A percentile compares a stretch with the other conserved stretches of the same genome.
Evolutionary conservation across 2,888 invertebrate species (phyloP).

Genomic region (Flexamia atlantica): DNA sequence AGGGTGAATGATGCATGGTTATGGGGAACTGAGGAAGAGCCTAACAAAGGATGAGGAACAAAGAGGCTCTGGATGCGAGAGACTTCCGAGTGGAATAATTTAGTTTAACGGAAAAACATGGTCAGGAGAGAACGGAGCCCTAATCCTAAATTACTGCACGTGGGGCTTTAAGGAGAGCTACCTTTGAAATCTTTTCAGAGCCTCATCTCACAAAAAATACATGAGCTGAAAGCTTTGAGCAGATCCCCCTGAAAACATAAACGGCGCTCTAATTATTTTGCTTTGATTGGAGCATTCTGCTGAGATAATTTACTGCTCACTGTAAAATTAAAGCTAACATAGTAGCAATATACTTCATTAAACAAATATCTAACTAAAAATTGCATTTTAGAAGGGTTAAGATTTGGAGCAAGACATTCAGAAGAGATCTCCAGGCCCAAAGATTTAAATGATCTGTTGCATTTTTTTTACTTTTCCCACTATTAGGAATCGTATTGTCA

Average conservation of each 20-base stretch:
- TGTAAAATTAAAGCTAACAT: too few relatives aligned
- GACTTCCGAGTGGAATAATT: slow-evolving; percentile 58
- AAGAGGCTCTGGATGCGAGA: slow-evolving; percentile 40
- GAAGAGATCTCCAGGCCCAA: too few relatives aligned
- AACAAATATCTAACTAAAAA: too few relatives aligned
- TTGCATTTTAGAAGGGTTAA: too few relatives aligned
- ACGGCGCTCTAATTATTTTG: slow-evolving; percentile 16
- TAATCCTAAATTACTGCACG: slow-evolving; percentile 46
- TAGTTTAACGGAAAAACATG: slow-evolving; percentile 50
- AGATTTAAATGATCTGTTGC: too few relatives aligned
- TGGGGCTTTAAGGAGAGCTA: slow-evolving; percentile 17
- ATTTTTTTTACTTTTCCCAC: too few relatives aligned
- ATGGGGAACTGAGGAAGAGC: slow-evolving; percentile 46
- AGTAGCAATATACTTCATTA: too few relatives aligned
- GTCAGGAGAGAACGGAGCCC: slow-evolving; percentile 28
- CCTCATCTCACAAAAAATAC: slow-evolving; percentile 30
- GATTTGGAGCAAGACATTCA: too few relatives aligned
- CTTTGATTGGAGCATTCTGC: not conserved
- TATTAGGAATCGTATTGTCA: too few relatives aligned
- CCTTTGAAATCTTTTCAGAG: slow-evolving; percentile 51
- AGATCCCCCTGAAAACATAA: slow-evolving; percentile 37
- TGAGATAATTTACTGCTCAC: too few relatives aligned
- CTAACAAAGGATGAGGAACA: slow-evolving; percentile 49
- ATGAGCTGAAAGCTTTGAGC: slow-evolving; percentile 47
- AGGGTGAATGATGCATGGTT: slow-evolving; percentile 49